phyloP scores from a whole-genome alignment of 2,797 vertebrate species.

The Helostoma temminkii region DNA sequence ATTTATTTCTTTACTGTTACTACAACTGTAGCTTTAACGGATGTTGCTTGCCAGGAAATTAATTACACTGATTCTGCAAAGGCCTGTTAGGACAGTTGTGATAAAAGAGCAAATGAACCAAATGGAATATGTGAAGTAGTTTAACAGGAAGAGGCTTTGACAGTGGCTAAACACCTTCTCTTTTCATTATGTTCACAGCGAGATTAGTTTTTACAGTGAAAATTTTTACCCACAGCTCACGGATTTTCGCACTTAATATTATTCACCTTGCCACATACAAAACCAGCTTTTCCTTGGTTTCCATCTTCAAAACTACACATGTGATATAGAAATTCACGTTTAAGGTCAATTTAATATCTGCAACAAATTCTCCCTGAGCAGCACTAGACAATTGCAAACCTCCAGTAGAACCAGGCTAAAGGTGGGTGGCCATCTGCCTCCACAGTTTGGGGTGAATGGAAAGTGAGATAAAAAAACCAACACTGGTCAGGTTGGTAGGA shows the following conservation, averaged over 20 bases:
- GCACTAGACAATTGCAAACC: too few relatives aligned
- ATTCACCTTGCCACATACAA: neutral
- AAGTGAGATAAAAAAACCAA: too few relatives aligned
- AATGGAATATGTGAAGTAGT: neutral
- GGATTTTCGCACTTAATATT: neutral
- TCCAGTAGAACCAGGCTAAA: too few relatives aligned
- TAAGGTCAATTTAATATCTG: too few relatives aligned
- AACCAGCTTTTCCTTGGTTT: neutral
- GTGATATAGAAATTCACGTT: too few relatives aligned
- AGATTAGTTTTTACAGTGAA: neutral
- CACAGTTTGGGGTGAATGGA: too few relatives aligned
- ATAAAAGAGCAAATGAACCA: neutral
- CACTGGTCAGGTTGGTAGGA: too few relatives aligned
- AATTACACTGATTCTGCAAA: neutral
- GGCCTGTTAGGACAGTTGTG: neutral
- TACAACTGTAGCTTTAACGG: neutral
- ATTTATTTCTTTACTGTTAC: conserved; percentile 8
- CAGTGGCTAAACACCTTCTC: neutral
- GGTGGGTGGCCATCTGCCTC: too few relatives aligned
- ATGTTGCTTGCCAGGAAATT: neutral
- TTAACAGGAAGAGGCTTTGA: neutral
- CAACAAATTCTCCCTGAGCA: too few relatives aligned
- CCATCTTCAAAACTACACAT: too few relatives aligned
- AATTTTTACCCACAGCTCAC: neutral
- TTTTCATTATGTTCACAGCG: neutral